Base-by-base conservation (phyloP, 2,888 invertebrate species). In the Glyphotaelius pellucidus region DNA sequence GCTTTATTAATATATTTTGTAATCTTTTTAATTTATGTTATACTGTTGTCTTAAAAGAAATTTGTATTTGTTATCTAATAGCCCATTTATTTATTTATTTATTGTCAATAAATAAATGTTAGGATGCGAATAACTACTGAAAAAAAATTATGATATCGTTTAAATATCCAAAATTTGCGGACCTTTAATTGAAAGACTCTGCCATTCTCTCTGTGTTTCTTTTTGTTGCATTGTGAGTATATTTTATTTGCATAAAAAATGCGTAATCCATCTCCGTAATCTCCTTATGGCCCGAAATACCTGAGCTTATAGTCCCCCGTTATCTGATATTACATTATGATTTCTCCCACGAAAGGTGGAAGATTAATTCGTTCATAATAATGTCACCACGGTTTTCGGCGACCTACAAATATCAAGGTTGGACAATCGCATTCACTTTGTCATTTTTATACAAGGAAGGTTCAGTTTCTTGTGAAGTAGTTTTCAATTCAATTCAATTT, bases 171-270 rank as follows among this genome's bases (percentile, higher is more conserved):
- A 25, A 67, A 25, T 67, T 67, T 67, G 25, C 67, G 47, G 31
- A 81, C 47, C 42, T 14, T 19, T 1, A 80, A 15, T 30, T 67
- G 25, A 67, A 67, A 67, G 9, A 25, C 25, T 25, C n/a, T 67
- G 25, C 67, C 25, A n/a, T 25, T 67, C 67, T 67, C 67, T 67
- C 67, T 67, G 9, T 67, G 25, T 9, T n/a, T 81, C 19, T 42
- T 52, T 15, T 35, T 47, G 90, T 90, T 92, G 90, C 92, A 92
- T 92, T 88, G 14, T 47, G 81, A 90, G 42, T 90, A 80, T 67
- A 25, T n/a, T 30, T 42, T 31, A 90, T 90, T 19, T 81, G 31
- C 81, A 90, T 79, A 90, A 81, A 67, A 90, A 81, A 90, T 81
- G 90, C 81, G 90, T 90, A 90, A 90, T 47, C 47, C 15, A 5